A percentile compares a stretch with the other conserved stretches of the same genome.
phyloP scores from a whole-genome alignment of 2,113 vertebrate species.

The Spilogale gracilis region DNA sequence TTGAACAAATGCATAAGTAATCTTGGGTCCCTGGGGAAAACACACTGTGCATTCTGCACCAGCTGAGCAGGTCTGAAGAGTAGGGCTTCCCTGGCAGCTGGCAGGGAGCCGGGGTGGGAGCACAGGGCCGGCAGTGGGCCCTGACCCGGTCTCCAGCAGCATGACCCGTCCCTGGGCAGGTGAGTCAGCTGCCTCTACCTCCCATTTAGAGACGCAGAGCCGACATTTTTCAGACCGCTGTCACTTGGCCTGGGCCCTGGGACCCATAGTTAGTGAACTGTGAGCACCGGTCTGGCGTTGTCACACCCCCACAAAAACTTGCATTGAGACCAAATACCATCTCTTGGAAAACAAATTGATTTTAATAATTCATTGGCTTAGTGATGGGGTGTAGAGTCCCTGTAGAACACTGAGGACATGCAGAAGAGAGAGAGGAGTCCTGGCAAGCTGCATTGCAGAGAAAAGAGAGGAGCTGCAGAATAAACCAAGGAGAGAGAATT shows the following conservation, averaged over 20 bases:
- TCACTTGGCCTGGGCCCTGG: background rate
- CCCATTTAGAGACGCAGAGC: background rate
- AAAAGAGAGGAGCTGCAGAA: background rate
- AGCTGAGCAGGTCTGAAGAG: background rate
- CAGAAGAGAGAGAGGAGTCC: background rate
- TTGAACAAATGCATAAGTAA: background rate
- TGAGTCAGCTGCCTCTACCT: background rate
- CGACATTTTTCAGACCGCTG: background rate
- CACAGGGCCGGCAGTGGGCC: background rate
- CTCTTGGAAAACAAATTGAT: constrained; percentile 50
- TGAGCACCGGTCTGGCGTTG: background rate
- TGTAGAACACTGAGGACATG: background rate
- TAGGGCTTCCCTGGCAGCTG: background rate
- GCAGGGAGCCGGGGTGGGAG: fast-evolving
- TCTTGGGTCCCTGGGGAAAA: background rate
- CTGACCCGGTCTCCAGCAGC: background rate
- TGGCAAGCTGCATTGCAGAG: constrained; percentile 2
- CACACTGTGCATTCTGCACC: too few species aligned
- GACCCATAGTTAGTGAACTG: background rate
- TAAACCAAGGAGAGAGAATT: background rate
- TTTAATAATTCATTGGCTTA: constrained; percentile 55
- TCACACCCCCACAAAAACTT: background rate
- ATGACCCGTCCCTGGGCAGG: too few species aligned
- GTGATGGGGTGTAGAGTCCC: constrained; percentile 10
- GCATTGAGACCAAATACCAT: background rate